Evolutionary conservation across 2,113 vertebrate genomes (phyloP).

Genomic region (Embiotoca jacksoni): DNA sequence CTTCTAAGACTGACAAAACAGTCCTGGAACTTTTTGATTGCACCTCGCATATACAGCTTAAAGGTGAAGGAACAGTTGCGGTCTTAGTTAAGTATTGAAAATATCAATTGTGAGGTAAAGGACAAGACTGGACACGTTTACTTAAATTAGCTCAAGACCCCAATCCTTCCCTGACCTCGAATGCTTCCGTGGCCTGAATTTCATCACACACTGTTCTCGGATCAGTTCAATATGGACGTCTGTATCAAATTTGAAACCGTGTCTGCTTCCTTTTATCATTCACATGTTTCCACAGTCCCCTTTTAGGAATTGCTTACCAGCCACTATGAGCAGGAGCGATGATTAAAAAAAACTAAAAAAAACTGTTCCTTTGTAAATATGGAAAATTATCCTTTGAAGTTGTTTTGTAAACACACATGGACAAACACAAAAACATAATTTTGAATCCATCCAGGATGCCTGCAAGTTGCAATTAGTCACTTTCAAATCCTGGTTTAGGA

Average conservation of each 20-base stretch:
- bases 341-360: not conserved
- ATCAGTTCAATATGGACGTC: not conserved
- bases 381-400: too few relatives aligned
- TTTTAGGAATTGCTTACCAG: not conserved
- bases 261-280: slow-evolving; percentile 3
- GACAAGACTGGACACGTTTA: slow-evolving; percentile 3
- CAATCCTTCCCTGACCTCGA: not conserved
- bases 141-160: slow-evolving; percentile 5
- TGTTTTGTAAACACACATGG: too few relatives aligned
- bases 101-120: not conserved
- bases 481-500: not conserved
- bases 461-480: not conserved
- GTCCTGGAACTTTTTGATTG: too few relatives aligned
- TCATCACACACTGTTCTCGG: not conserved
- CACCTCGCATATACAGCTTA: too few relatives aligned
- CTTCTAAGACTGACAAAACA: too few relatives aligned
- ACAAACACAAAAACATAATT: too few relatives aligned
- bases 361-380: not conserved
- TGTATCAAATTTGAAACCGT: not conserved
- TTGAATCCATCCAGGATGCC: too few relatives aligned
- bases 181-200: not conserved
- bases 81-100: slow-evolving; percentile 1
- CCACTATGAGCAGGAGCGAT: not conserved
- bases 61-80: too few relatives aligned
- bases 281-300: not conserved